phyloP scores from a whole-genome alignment of 1,140 invertebrate species.

The Holotrichia oblita region DNA sequence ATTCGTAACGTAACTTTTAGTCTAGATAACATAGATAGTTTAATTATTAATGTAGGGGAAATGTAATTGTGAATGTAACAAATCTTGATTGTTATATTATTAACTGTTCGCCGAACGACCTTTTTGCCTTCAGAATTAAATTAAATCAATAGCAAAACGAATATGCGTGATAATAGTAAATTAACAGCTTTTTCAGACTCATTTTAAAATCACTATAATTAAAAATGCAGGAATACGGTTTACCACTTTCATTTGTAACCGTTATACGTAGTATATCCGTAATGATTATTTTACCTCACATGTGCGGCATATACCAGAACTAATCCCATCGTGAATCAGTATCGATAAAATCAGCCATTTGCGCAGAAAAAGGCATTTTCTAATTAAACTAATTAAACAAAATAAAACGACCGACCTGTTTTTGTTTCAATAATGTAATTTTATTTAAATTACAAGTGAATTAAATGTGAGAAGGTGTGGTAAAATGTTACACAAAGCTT shows the following conservation, averaged over 20 bases:
- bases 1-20: slow-evolving; percentile 42
- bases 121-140: not conserved
- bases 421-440: slow-evolving; percentile 21
- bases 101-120: not conserved
- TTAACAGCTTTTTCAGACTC: not conserved
- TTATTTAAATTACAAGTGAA: slow-evolving; percentile 21
- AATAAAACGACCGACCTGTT: slow-evolving; percentile 6
- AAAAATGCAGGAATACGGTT: slow-evolving; percentile 12
- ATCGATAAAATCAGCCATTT: slow-evolving; percentile 13
- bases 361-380: slow-evolving; percentile 19
- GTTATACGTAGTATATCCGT: not conserved
- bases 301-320: not conserved
- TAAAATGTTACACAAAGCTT: slow-evolving; percentile 9
- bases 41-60: not conserved
- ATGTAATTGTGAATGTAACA: not conserved
- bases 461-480: slow-evolving; percentile 12
- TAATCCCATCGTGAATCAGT: slow-evolving; percentile 16
- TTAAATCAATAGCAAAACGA: not conserved
- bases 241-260: not conserved
- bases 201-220: slow-evolving; percentile 15
- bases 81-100: not conserved
- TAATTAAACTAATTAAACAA: slow-evolving; percentile 22
- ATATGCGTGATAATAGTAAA: slow-evolving; percentile 17
- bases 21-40: not conserved
- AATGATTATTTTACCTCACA: not conserved